Evolutionary conservation across 2,113 vertebrate genomes (phyloP).

Genomic region (Solea solea): DNA sequence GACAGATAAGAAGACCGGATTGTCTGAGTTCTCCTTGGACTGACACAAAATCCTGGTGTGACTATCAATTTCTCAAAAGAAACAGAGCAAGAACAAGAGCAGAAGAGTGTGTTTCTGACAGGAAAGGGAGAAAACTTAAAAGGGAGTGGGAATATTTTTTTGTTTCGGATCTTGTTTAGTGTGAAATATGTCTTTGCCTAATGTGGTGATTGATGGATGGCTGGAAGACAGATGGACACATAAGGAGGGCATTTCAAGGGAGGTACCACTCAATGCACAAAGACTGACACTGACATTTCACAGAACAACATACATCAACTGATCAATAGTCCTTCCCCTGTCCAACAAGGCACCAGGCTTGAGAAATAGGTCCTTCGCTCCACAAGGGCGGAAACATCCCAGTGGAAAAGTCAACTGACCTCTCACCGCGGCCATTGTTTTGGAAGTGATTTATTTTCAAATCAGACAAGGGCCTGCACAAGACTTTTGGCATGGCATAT

Average conservation of each 20-base stretch:
- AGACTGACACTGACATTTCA: conserved; percentile 70
- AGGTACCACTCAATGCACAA: conserved; percentile 62
- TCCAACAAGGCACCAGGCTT: conserved; percentile 34
- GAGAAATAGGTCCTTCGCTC: conserved; percentile 45
- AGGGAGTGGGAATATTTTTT: conserved; percentile 41
- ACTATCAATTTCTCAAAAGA: conserved; percentile 41
- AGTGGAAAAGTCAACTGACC: conserved; percentile 45
- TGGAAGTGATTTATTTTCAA: conserved; percentile 41
- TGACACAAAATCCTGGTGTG: conserved; percentile 33
- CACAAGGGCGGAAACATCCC: conserved; percentile 42
- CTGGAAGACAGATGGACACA: conserved; percentile 51
- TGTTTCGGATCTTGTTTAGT: conserved; percentile 56
- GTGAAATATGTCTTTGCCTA: conserved; percentile 66
- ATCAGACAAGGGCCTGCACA: background rate
- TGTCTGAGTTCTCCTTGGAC: conserved; percentile 24
- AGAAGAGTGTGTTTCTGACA: conserved; percentile 7
- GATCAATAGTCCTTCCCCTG: conserved; percentile 66
- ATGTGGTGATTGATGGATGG: conserved; percentile 70
- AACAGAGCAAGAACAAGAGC: conserved; percentile 17
- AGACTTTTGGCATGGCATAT: conserved; percentile 4
- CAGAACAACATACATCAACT: conserved; percentile 65
- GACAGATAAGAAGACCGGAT: conserved; percentile 50
- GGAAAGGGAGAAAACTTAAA: conserved; percentile 12
- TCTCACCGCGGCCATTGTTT: conserved; percentile 41
- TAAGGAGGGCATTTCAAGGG: conserved; percentile 55